These are phyloP conservation scores for Rhizoglyphus robini DNA, from an alignment of 1,140 invertebrate species.

Conservation along the genomic window DNA sequence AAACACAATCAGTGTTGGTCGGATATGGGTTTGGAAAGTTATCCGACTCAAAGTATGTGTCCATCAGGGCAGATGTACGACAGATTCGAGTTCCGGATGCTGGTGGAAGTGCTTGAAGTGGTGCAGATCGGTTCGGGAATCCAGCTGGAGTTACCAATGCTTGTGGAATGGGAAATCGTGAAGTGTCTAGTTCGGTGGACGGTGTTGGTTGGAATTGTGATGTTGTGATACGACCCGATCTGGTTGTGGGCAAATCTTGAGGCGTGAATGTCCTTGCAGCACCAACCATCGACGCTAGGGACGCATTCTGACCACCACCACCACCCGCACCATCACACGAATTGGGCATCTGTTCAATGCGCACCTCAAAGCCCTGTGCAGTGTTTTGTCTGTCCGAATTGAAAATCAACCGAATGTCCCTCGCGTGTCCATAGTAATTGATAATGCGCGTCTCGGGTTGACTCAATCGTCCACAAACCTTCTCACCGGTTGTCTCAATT, in stretches of 20 bases:
- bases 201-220: neutral
- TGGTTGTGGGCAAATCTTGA: neutral
- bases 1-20: constrained; percentile 24
- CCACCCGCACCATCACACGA: constrained; percentile 24
- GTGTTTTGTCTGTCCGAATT: constrained; percentile 25
- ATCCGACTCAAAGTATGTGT: constrained; percentile 19
- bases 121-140: neutral
- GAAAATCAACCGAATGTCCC: constrained; percentile 25
- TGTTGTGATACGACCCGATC: neutral
- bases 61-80: constrained; percentile 5
- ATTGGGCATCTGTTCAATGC: constrained; percentile 25
- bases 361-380: constrained; percentile 26
- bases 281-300: neutral
- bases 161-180: neutral
- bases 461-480: constrained; percentile 21
- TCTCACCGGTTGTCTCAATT: constrained; percentile 23
- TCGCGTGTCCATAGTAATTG: constrained; percentile 15
- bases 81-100: constrained; percentile 7
- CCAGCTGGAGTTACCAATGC: neutral
- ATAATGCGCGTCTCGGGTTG: constrained; percentile 16
- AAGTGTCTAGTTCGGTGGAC: no score
- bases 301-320: neutral
- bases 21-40: constrained; percentile 25
- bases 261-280: neutral
- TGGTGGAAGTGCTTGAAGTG: neutral